phyloP scores from a whole-genome alignment of 2,797 vertebrate species.

The Arrhamphus sclerolepis region DNA sequence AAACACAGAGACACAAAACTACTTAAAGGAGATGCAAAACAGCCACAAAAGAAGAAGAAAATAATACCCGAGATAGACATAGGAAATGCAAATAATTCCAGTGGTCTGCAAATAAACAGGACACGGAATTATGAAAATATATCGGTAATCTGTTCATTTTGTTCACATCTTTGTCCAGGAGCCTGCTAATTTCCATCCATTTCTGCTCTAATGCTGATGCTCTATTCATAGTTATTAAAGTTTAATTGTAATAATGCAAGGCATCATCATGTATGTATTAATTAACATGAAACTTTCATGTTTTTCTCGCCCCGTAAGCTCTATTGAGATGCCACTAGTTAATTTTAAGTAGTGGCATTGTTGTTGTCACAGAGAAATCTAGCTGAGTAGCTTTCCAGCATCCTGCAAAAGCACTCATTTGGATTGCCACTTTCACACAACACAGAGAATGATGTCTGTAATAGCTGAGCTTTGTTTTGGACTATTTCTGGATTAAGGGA shows the following conservation, averaged over 20 bases:
- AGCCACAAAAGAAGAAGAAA: neutral
- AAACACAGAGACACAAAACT: neutral
- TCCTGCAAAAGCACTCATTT: constrained; percentile 26
- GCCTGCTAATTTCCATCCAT: no score
- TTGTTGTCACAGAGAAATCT: constrained; percentile 14
- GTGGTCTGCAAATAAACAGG: no score
- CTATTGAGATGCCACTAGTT: constrained; percentile 37
- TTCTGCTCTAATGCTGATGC: constrained; percentile 22
- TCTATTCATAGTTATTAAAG: constrained; percentile 43
- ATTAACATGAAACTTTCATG: constrained; percentile 59
- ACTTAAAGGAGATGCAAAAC: neutral
- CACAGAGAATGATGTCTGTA: constrained; percentile 27
- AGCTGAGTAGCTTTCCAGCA: constrained; percentile 21
- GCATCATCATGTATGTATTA: constrained; percentile 52
- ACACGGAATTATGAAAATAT: no score
- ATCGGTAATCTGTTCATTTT: no score
- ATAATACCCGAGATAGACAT: neutral
- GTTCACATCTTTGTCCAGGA: no score
- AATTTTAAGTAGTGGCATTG: constrained; percentile 27
- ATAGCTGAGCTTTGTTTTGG: constrained; percentile 40
- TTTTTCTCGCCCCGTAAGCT: constrained; percentile 34
- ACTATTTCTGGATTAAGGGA: constrained; percentile 70
- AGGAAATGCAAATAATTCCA: no score
- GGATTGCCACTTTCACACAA: constrained; percentile 27
- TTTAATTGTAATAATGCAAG: constrained; percentile 62